These are phyloP conservation scores for Pelodytes ibericus DNA, from an alignment of 2,797 vertebrate genomes.

Conservation along the genomic window DNA sequence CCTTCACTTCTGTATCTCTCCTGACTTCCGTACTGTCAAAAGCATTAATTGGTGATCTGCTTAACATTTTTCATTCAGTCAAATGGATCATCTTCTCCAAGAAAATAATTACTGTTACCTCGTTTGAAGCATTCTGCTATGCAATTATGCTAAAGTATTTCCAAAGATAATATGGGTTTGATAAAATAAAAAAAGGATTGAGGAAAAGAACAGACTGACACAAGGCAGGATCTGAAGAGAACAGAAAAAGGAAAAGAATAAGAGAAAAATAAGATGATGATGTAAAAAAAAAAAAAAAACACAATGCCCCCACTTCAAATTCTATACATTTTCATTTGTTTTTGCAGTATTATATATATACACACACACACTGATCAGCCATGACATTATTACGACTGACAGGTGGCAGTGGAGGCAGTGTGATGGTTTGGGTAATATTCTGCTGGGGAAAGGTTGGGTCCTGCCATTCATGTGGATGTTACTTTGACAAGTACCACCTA, in stretches of 20 bases:
- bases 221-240: not conserved
- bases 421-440: no score
- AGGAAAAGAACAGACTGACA: not conserved
- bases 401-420: no score
- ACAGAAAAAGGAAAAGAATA: not conserved
- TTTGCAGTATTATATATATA: no score
- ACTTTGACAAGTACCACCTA: no score
- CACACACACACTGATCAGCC: no score
- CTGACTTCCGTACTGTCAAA: conserved; percentile 10
- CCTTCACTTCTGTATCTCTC: not conserved
- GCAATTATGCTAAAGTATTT: conserved; percentile 32
- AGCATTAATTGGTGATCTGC: conserved; percentile 34
- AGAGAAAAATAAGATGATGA: not conserved
- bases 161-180: not conserved
- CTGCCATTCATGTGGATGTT: no score
- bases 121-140: conserved; percentile 10
- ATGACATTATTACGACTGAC: no score
- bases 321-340: no score
- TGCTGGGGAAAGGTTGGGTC: no score
- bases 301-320: no score
- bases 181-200: not conserved
- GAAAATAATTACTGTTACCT: conserved; percentile 40
- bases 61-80: conserved; percentile 32
- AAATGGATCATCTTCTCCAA: conserved; percentile 40
- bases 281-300: not conserved